Evolutionary conservation across 2,113 vertebrate genomes (phyloP), one percentile per base, ranked within the genome.

Genomic region (Columbina picui): DNA sequence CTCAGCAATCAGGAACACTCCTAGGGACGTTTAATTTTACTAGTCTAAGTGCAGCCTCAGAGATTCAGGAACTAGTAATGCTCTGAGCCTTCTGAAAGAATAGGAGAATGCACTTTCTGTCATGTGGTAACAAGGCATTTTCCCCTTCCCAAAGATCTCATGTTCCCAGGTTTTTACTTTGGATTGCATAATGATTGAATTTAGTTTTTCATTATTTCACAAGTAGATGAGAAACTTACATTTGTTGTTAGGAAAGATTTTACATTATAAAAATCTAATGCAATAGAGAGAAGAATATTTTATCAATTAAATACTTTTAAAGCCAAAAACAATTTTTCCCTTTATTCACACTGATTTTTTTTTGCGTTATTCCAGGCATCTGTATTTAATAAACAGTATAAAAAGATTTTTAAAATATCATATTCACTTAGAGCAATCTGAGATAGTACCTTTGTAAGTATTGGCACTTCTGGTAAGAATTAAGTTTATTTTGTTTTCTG

Each of bases 51-150:
- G 14, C 41, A 88, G 36, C 41, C 23, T n/a, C 30, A 73, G 60
- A 65, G 30, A 70, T 64, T 81, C 12, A 81, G 60, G 56, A 81
- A 21, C 7, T 26, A 65, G 39, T 74, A 36, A 74, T 5, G 9
- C 34, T 55, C 36, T 14, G 56, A 85, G 32, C 3, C 25, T 32
- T 7, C 3, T 4, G 3, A 56, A 5, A 0, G 0, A 38, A 47
- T 15, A 89, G 27, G 38, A 73, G 84, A 85, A 84, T 25, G 21
- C 6, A 4, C 75, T 49, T 80, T 55, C 43, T 45, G 22, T 74
- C 39, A 50, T 11, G 30, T 57, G 25, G 39, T 49, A 91, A 47
- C 55, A 84, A 69, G 20, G 36, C n/a, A 84, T 69, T 16, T 65
- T 52, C 29, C 22, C 12, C 20, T 80, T 89, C 45, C 36, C 53